phyloP scores from a whole-genome alignment of 1,140 invertebrate genomes.

The Cyclargus thomasi region DNA sequence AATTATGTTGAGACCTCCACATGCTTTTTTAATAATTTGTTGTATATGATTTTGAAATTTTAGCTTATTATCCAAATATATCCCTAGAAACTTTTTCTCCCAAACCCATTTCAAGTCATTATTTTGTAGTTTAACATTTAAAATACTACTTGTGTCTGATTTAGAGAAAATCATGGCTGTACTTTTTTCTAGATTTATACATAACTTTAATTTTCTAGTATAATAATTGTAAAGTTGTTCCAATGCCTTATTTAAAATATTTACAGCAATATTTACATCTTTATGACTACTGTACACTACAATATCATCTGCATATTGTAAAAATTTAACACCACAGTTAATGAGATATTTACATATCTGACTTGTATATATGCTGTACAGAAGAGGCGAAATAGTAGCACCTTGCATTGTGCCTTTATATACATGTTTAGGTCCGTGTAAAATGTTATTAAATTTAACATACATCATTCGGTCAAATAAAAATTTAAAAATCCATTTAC shows the following conservation, averaged over 20 bases:
- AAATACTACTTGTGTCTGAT: not conserved
- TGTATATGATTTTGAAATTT: slow-evolving; percentile 14
- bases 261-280: slow-evolving; percentile 23
- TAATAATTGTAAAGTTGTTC: slow-evolving; percentile 22
- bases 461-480: slow-evolving; percentile 23
- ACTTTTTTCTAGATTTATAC: slow-evolving; percentile 19
- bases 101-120: not conserved
- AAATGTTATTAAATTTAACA: slow-evolving; percentile 30
- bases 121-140: not conserved
- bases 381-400: slow-evolving; percentile 30
- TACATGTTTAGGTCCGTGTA: slow-evolving; percentile 28
- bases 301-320: slow-evolving; percentile 32
- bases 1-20: slow-evolving; percentile 17
- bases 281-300: slow-evolving; percentile 26
- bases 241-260: slow-evolving; percentile 26
- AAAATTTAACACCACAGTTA: slow-evolving; percentile 23
- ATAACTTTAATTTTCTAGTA: slow-evolving; percentile 21
- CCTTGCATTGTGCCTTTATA: slow-evolving; percentile 35
- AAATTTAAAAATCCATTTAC: slow-evolving; percentile 21
- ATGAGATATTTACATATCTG: slow-evolving; percentile 24
- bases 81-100: slow-evolving; percentile 20
- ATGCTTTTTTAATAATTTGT: not conserved
- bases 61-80: slow-evolving; percentile 24
- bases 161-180: not conserved
- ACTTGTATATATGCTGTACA: slow-evolving; percentile 27